Conservation (phyloP, 2,888 invertebrate genomes). For the Xanthia icteritia region DNA sequence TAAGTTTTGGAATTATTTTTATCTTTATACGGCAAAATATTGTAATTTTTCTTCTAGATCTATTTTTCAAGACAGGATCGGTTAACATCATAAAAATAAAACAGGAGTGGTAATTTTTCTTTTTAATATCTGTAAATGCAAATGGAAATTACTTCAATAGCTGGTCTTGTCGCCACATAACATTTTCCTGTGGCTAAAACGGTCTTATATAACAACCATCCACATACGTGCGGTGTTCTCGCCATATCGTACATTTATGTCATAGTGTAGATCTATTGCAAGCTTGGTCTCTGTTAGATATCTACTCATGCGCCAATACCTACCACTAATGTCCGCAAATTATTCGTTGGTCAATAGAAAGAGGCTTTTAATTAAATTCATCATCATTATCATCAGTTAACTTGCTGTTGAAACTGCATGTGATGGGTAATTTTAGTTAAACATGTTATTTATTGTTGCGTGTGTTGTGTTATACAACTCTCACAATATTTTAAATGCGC, state of each 20-base stretch:
- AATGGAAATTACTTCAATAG: not conserved
- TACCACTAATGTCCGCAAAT: constrained; percentile 50
- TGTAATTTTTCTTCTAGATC: too few species aligned
- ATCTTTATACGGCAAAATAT: too few species aligned
- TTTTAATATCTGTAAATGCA: too few species aligned
- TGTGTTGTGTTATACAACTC: not conserved
- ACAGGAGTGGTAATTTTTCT: not conserved
- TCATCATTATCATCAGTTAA: constrained; percentile 50
- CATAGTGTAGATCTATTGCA: not conserved
- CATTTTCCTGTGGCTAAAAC: not conserved
- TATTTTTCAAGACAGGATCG: too few species aligned
- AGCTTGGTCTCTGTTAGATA: constrained; percentile 7
- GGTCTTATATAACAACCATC: not conserved
- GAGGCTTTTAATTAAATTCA: constrained; percentile 56
- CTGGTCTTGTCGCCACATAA: not conserved
- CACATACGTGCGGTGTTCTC: not conserved
- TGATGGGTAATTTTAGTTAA: constrained; percentile 33
- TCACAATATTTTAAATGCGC: not conserved
- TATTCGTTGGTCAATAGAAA: constrained; percentile 52
- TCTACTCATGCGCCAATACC: constrained; percentile 18
- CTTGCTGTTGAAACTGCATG: constrained; percentile 47
- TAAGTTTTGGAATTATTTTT: not conserved
- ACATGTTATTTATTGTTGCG: constrained; percentile 35
- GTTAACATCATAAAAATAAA: not conserved
- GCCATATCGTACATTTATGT: too few species aligned